phyloP scores from a whole-genome alignment of 2,888 invertebrate species.

The Xestia ashworthii region DNA sequence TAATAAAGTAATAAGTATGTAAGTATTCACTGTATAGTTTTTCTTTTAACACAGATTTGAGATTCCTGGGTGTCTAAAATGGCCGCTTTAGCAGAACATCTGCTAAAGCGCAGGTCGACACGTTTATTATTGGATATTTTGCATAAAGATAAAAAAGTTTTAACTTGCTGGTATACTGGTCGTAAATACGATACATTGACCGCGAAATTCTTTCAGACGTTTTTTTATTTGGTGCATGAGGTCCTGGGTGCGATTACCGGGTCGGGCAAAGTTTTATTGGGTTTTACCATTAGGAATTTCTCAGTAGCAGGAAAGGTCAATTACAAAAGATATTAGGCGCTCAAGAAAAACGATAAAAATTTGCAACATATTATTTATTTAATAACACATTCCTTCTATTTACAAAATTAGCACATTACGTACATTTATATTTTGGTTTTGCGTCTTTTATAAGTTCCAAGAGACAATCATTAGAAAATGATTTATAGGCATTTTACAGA shows the following conservation, averaged over 20 bases:
- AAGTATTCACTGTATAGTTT: neutral
- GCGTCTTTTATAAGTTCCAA: constrained; percentile 1
- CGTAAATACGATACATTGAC: no score
- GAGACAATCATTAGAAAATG: neutral
- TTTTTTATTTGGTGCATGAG: no score
- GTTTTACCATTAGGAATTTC: no score
- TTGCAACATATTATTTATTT: constrained; percentile 67
- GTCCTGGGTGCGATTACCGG: no score
- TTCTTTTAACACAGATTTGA: neutral
- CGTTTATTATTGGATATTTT: neutral
- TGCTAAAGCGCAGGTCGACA: no score
- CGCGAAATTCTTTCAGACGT: no score
- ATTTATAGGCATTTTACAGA: constrained; percentile 1
- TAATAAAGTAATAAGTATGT: constrained; percentile 23
- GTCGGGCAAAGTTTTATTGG: no score
- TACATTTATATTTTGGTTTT: constrained; percentile 45
- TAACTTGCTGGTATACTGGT: no score
- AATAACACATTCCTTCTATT: constrained; percentile 65
- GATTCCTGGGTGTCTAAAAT: neutral
- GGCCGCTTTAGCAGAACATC: no score
- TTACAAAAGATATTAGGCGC: neutral
- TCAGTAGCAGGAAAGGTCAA: no score
- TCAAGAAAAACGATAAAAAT: neutral
- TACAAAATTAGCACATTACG: constrained; percentile 67
- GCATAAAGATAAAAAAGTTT: no score